Percentiles rank a stretch among this genome's conserved stretches.
Evolutionary conservation across 2,888 invertebrate genomes (phyloP).

Genomic region (Andrena trimmerana): DNA sequence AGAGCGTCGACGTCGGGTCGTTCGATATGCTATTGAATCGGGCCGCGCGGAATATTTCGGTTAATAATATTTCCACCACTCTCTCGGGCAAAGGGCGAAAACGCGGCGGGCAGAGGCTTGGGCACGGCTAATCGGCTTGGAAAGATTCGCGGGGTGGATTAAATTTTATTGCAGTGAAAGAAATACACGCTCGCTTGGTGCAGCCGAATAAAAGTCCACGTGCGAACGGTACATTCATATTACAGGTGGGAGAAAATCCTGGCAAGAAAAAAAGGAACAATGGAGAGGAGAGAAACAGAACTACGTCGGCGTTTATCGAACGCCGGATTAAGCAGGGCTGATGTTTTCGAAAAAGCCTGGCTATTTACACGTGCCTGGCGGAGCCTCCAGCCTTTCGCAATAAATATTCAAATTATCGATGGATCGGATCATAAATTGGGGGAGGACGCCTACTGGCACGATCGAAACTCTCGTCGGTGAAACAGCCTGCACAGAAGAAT

Average conservation of each 20-base stretch:
- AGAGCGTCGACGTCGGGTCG: background rate
- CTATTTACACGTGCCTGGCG: slow-evolving; percentile 6
- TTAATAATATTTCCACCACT: slow-evolving; percentile 48
- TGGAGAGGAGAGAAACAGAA: background rate
- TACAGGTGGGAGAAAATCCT: background rate
- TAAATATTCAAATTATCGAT: slow-evolving; percentile 27
- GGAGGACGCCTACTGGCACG: background rate
- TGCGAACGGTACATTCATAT: slow-evolving; percentile 23
- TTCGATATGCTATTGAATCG: slow-evolving; percentile 36
- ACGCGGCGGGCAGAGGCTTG: slow-evolving; percentile 12
- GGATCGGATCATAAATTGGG: slow-evolving; percentile 18
- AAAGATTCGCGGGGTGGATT: slow-evolving; percentile 32
- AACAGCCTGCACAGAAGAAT: background rate
- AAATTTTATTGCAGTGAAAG: slow-evolving; percentile 42
- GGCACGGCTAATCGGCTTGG: slow-evolving; percentile 38
- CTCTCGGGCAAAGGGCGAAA: slow-evolving; percentile 26
- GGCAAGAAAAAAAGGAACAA: background rate
- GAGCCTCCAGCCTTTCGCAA: slow-evolving; percentile 2
- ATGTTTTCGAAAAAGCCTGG: slow-evolving; percentile 23
- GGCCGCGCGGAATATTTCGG: slow-evolving; percentile 24
- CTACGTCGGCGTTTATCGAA: slow-evolving; percentile 15
- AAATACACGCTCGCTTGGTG: slow-evolving; percentile 32
- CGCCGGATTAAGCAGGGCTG: slow-evolving; percentile 22
- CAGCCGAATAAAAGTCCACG: slow-evolving; percentile 27
- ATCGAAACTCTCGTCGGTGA: background rate